Percentiles rank a stretch among this genome's conserved stretches.
Evolutionary conservation across 2,113 vertebrate genomes (phyloP).

Genomic region (Propithecus coquereli): DNA sequence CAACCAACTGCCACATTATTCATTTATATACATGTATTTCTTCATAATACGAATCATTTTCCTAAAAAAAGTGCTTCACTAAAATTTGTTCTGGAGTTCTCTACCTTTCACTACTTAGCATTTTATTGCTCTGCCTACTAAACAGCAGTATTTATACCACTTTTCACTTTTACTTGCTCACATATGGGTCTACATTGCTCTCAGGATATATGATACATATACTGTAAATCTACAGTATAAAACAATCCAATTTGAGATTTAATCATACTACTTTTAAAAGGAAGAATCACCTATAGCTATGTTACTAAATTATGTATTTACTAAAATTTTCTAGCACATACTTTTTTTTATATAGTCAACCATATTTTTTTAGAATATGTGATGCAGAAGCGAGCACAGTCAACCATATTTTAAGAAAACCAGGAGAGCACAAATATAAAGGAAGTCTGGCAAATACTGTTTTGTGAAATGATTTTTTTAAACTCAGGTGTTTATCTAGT

Average conservation of each 20-base stretch:
- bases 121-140: not conserved
- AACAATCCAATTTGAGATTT: slow-evolving; percentile 18
- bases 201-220: not conserved
- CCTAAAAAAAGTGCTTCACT: not conserved
- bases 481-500: not conserved
- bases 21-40: not conserved
- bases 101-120: not conserved
- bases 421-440: not conserved
- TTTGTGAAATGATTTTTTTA: not conserved
- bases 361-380: not conserved
- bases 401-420: slow-evolving; percentile 33
- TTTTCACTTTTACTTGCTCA: not conserved
- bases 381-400: not conserved
- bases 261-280: not conserved
- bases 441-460: not conserved
- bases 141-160: not conserved
- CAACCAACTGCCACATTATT: not conserved
- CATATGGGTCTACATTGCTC: not conserved
- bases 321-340: not conserved
- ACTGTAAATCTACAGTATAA: not conserved
- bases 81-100: not conserved
- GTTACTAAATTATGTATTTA: not conserved
- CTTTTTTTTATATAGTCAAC: not conserved
- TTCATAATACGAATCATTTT: not conserved
- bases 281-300: not conserved